Evolutionary conservation across 1,140 invertebrate genomes (phyloP).

Genomic region (Chionoecetes opilio): DNA sequence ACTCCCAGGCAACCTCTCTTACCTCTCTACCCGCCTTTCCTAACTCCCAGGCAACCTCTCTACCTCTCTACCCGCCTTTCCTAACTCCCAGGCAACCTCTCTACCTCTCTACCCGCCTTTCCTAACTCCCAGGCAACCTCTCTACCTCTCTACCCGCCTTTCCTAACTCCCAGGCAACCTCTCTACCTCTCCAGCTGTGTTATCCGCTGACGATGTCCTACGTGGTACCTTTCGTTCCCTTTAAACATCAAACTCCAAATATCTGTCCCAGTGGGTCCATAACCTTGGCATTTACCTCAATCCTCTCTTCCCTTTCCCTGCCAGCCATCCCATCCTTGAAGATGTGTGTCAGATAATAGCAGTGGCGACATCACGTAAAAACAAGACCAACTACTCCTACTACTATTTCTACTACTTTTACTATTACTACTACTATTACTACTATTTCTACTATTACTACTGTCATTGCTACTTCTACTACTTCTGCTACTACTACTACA

Average conservation of each 20-base stretch:
- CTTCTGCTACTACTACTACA: no score
- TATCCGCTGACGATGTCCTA: neutral
- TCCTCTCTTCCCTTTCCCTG: neutral
- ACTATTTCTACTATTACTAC: neutral
- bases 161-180: no score
- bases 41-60: neutral
- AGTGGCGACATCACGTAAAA: neutral
- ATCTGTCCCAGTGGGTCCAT: neutral
- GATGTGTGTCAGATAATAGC: neutral
- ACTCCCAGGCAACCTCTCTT: no score
- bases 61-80: neutral
- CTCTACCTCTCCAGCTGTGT: neutral
- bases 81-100: neutral
- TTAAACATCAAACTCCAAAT: neutral
- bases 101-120: neutral
- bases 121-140: neutral
- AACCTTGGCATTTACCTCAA: neutral
- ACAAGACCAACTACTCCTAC: neutral
- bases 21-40: neutral
- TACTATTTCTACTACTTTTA: conserved; percentile 20
- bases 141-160: neutral
- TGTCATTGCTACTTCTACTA: neutral
- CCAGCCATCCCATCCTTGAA: neutral
- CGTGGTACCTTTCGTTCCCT: neutral
- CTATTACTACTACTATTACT: conserved; percentile 41